Evolutionary conservation across 1,140 invertebrate genomes (phyloP).

Genomic region (Calephelis nemesis): DNA sequence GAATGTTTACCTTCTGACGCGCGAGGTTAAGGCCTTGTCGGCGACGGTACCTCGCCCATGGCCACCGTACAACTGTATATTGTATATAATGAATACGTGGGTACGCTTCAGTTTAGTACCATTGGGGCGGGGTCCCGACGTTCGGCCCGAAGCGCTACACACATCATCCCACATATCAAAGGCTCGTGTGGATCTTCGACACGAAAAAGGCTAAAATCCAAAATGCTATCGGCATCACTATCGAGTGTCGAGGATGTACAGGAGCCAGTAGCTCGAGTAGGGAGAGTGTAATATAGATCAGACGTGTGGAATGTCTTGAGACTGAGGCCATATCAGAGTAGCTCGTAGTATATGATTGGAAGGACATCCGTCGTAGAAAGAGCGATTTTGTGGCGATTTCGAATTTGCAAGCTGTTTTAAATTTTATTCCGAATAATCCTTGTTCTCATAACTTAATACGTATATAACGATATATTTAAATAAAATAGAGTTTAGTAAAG

Average conservation of each 20-base stretch:
- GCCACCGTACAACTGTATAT: slow-evolving; percentile 69
- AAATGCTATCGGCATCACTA: background rate
- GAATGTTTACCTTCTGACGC: slow-evolving; percentile 68
- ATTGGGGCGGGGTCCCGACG: slow-evolving; percentile 50
- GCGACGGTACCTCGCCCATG: slow-evolving; percentile 56
- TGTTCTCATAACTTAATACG: slow-evolving; percentile 61
- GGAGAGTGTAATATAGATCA: slow-evolving; percentile 72
- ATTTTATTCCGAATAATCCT: slow-evolving; percentile 60
- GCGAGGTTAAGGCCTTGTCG: slow-evolving; percentile 52
- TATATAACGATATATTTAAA: slow-evolving; percentile 63
- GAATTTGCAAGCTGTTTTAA: slow-evolving; percentile 50
- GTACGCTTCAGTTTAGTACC: slow-evolving; percentile 69
- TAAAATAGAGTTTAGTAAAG: slow-evolving; percentile 63
- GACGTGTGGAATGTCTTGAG: slow-evolving; percentile 74
- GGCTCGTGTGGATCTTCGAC: slow-evolving; percentile 58
- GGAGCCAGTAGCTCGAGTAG: slow-evolving; percentile 70
- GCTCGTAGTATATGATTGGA: slow-evolving; percentile 51
- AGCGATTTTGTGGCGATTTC: slow-evolving; percentile 61
- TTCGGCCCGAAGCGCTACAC: slow-evolving; percentile 66
- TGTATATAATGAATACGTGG: slow-evolving; percentile 73
- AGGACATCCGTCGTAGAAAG: slow-evolving; percentile 66
- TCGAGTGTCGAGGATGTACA: slow-evolving; percentile 48
- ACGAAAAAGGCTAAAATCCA: slow-evolving; percentile 17
- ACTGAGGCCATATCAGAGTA: slow-evolving; percentile 76
- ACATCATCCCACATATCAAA: slow-evolving; percentile 76